phyloP scores from a whole-genome alignment of 2,797 vertebrate species.

The Enteromius radiatus region DNA sequence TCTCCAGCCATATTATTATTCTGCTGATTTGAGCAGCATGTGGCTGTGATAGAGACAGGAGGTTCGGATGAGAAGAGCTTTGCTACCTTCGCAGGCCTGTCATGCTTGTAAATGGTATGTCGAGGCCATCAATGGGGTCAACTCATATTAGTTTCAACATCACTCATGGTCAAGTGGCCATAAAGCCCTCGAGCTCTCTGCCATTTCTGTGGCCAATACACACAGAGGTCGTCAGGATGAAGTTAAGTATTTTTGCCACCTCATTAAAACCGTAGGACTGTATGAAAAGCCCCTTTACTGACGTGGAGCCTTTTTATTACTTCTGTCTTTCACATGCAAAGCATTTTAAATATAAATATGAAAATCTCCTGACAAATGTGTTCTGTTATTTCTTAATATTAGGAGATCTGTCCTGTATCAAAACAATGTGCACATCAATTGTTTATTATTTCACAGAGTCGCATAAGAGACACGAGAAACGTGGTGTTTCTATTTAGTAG shows the following conservation, averaged over 20 bases:
- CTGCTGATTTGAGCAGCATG: slow-evolving; percentile 42
- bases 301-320: neutral
- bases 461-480: slow-evolving; percentile 5
- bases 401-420: neutral
- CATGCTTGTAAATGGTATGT: slow-evolving; percentile 58
- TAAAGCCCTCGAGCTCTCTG: slow-evolving; percentile 43
- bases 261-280: slow-evolving; percentile 37
- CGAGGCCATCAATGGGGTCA: slow-evolving; percentile 56
- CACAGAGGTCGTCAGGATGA: slow-evolving; percentile 40
- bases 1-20: slow-evolving; percentile 37
- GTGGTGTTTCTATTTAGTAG: slow-evolving; percentile 21
- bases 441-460: neutral
- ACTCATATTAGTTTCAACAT: slow-evolving; percentile 44
- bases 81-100: slow-evolving; percentile 49
- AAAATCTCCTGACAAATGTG: neutral
- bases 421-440: neutral
- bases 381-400: neutral
- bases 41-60: slow-evolving; percentile 36
- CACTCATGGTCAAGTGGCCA: slow-evolving; percentile 50
- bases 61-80: slow-evolving; percentile 28
- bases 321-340: neutral
- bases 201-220: slow-evolving; percentile 31
- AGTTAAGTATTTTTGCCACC: slow-evolving; percentile 49
- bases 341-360: neutral
- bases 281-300: slow-evolving; percentile 1